phyloP scores from a whole-genome alignment of 1,140 invertebrate species.

The Dryas iulia region DNA sequence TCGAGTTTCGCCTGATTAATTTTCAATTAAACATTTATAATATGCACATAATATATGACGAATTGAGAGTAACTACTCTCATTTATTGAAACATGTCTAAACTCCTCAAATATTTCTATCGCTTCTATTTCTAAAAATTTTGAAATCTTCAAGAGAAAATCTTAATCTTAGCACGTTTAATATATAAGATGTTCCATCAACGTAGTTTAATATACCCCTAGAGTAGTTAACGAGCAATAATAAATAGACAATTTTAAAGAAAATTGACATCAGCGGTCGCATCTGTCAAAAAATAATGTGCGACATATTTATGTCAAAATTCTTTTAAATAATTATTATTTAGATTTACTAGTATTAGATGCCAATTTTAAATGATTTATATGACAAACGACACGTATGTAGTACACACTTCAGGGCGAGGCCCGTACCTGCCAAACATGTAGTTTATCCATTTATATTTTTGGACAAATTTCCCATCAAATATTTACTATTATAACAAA shows the following conservation, averaged over 20 bases:
- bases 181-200: neutral
- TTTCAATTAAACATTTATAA: neutral
- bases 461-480: neutral
- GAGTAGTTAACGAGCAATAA: constrained; percentile 67
- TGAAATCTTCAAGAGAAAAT: neutral
- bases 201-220: constrained; percentile 11
- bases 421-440: neutral
- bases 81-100: neutral
- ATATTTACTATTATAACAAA: neutral
- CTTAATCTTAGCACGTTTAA: constrained; percentile 1
- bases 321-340: constrained; percentile 28
- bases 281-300: neutral
- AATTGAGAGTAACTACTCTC: neutral
- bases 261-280: constrained; percentile 61
- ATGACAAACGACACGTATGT: neutral
- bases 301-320: constrained; percentile 59
- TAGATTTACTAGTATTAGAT: neutral
- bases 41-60: neutral
- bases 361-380: constrained; percentile 6
- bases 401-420: neutral
- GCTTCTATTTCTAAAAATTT: neutral
- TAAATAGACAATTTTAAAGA: constrained; percentile 53
- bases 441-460: constrained; percentile 1
- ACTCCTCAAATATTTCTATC: neutral
- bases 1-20: neutral